Evolutionary conservation across 2,113 vertebrate genomes (phyloP), one percentile per base, ranked within the genome.

Genomic region (Oncorhynchus keta): DNA sequence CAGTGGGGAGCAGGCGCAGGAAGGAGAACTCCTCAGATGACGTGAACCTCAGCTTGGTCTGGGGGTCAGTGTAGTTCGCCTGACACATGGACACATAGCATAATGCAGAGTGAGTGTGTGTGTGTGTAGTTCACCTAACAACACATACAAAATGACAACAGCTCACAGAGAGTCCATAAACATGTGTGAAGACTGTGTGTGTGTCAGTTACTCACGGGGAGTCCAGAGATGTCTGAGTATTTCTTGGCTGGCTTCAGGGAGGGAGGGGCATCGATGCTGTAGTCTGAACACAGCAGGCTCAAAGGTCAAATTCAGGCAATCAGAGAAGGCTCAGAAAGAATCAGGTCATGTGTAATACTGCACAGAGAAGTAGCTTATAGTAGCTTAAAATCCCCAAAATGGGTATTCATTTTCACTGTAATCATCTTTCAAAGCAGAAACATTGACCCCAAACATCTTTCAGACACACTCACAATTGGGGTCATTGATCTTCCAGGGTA

Each of bases 61-160:
- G 97, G 30, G 98, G 98, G 87, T 99, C 98, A 14, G 97, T 99
- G 87, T 99, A 99, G 91, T 94, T 97, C 77, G 98, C 97, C 98
- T 99, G 80, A 86, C 9, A 86, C 62, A 70, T 1, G 67, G 32
- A 68, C 28, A 45, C 39, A 45, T 45, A 45, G 39, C 51, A 55
- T 55, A 55, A 16, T 55, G 51, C 16, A 18, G 49, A 51, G 26
- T 12, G 16, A 80, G 30, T 77, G 8, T 30, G 8, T 75, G 11
- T 75, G 26, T 76, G 26, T 77, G 59, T 14, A 55, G 49, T 55
- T 24, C 24, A 24, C 24, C 24, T 24, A 1, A 24, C 24, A 14
- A 55, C 12, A 16, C 49, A 55, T 55, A 18, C 51, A 18, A 55
- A 55, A 16, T 48, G 9, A 64, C 20, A 49, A 70, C 16, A 65